A percentile compares a stretch with the other conserved stretches of the same genome.
phyloP scores from a whole-genome alignment of 2,113 vertebrate species.

The Hiodon alosoides region DNA sequence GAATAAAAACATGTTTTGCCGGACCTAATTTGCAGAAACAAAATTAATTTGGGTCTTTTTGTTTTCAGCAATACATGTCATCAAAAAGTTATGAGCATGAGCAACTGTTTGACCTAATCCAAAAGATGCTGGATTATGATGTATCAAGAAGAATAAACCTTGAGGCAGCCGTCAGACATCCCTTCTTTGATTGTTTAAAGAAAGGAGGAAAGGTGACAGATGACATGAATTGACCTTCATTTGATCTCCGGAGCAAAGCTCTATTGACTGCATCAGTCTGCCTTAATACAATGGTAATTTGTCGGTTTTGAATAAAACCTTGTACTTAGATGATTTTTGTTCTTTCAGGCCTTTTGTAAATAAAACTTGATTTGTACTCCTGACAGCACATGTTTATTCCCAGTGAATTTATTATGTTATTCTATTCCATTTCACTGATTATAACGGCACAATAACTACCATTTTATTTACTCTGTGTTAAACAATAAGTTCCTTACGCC shows the following conservation, averaged over 20 bases:
- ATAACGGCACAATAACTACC: too few species aligned
- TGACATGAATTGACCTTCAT: slow-evolving; percentile 5
- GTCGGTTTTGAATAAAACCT: not conserved
- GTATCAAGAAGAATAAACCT: slow-evolving; percentile 76
- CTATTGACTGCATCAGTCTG: slow-evolving; percentile 73
- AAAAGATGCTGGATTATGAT: slow-evolving; percentile 87
- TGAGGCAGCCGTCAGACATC: slow-evolving; percentile 84
- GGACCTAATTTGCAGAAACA: not conserved
- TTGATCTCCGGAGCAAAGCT: slow-evolving; percentile 63
- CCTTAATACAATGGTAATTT: slow-evolving; percentile 12
- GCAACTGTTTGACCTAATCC: slow-evolving; percentile 81
- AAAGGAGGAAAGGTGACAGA: slow-evolving; percentile 42
- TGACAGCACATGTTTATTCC: too few species aligned
- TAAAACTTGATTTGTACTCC: slow-evolving; percentile 3
- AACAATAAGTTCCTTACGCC: too few species aligned
- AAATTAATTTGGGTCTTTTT: not conserved
- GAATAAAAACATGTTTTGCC: not conserved
- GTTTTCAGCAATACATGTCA: slow-evolving; percentile 73
- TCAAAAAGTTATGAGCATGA: slow-evolving; percentile 69
- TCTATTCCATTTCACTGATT: too few species aligned
- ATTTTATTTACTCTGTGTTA: too few species aligned
- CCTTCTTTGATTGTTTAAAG: slow-evolving; percentile 76
- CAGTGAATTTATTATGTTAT: too few species aligned
- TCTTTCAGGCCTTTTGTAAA: not conserved
- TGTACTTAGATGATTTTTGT: slow-evolving; percentile 29